A percentile compares a stretch with the other conserved stretches of the same genome.
These are phyloP conservation scores for Lineus longissimus DNA, from an alignment of 1,140 invertebrate species.

Conservation along the genomic window DNA sequence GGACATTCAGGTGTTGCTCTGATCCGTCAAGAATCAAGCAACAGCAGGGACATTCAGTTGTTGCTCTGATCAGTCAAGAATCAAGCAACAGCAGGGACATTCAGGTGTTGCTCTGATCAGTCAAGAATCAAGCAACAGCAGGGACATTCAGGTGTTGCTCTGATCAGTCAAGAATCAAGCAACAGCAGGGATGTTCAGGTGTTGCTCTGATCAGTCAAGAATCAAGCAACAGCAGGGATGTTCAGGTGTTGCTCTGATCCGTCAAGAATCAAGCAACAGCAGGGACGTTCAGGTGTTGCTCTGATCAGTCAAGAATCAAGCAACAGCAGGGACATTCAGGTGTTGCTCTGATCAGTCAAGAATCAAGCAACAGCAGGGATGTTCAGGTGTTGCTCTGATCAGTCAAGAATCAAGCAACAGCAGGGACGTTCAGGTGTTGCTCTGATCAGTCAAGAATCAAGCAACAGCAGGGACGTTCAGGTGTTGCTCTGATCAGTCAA, in stretches of 20 bases:
- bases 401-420: too few relatives aligned
- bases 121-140: too few relatives aligned
- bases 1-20: slow-evolving; percentile 30
- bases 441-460: slow-evolving; percentile 18
- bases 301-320: slow-evolving; percentile 14
- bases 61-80: too few relatives aligned
- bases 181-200: slow-evolving; percentile 25
- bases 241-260: too few relatives aligned
- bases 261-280: slow-evolving; percentile 18
- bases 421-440: too few relatives aligned
- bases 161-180: slow-evolving; percentile 21
- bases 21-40: slow-evolving; percentile 11
- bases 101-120: slow-evolving; percentile 29
- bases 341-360: too few relatives aligned
- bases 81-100: slow-evolving; percentile 22
- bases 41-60: too few relatives aligned
- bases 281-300: slow-evolving; percentile 33
- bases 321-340: too few relatives aligned
- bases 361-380: slow-evolving; percentile 22
- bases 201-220: slow-evolving; percentile 24
- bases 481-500: slow-evolving; percentile 27
- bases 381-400: slow-evolving; percentile 31
- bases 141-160: too few relatives aligned
- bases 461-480: slow-evolving; percentile 25
- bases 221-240: too few relatives aligned